Evolutionary conservation across 2,113 vertebrate species (phyloP).

Genomic region (Cyrtonyx montezumae): DNA sequence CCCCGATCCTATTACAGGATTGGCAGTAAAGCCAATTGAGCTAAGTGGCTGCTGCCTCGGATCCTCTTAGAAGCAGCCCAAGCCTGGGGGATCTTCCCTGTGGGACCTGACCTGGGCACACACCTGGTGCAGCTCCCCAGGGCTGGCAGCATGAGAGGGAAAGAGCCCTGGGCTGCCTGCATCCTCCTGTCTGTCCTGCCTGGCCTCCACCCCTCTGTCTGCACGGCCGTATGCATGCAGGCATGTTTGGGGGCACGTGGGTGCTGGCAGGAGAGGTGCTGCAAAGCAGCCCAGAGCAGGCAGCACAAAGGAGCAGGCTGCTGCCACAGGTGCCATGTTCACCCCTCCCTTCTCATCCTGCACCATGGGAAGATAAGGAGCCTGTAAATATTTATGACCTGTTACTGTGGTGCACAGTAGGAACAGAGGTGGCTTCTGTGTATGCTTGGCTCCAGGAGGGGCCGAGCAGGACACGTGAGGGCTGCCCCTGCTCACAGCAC

Average conservation of each 20-base stretch:
- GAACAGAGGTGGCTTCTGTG: not conserved
- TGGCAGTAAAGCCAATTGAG: constrained; percentile 7
- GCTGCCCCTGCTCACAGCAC: not conserved
- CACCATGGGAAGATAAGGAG: not conserved
- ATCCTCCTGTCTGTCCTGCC: not conserved
- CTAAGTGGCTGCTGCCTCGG: not conserved
- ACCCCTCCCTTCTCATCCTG: not conserved
- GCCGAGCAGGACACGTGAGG: not conserved
- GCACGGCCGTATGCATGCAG: not conserved
- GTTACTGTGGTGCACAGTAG: not conserved
- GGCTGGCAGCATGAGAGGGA: not conserved
- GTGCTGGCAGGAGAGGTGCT: not conserved
- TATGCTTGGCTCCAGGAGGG: not conserved
- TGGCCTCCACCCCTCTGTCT: not conserved
- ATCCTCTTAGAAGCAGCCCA: constrained; percentile 43
- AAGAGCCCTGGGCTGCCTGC: not conserved
- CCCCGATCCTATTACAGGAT: not conserved
- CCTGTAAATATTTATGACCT: not conserved
- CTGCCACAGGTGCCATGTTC: fast-evolving
- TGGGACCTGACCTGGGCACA: not conserved
- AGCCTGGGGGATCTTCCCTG: not conserved
- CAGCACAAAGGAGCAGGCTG: not conserved
- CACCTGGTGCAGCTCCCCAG: fast-evolving
- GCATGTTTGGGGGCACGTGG: too few relatives aligned
- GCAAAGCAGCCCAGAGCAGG: not conserved